phyloP scores from a whole-genome alignment of 1,140 invertebrate species.

The Acromyrmex heyeri region DNA sequence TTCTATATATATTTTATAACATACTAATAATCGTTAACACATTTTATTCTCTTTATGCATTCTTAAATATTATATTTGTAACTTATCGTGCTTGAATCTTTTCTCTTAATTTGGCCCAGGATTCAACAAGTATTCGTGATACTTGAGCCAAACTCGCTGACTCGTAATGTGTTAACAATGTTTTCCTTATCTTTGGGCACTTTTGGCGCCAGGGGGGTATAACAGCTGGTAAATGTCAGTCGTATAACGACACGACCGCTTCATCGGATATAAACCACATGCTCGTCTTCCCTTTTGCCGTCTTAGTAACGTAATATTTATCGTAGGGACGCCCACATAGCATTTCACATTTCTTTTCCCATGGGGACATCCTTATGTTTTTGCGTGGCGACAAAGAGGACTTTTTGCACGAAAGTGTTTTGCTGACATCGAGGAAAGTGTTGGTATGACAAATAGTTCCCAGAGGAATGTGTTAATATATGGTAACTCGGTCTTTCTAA shows the following conservation, averaged over 20 bases:
- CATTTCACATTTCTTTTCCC: not conserved
- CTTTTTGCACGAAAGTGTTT: constrained; percentile 17
- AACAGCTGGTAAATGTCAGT: constrained; percentile 54
- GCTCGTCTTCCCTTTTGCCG: not conserved
- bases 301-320: constrained; percentile 42
- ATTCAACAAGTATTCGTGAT: constrained; percentile 30
- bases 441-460: constrained; percentile 13
- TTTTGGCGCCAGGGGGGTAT: constrained; percentile 19
- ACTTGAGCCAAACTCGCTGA: constrained; percentile 1
- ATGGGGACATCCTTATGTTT: constrained; percentile 9
- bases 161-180: constrained; percentile 28
- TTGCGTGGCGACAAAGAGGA: not conserved
- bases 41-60: not conserved
- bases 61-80: not conserved
- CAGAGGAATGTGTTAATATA: not conserved
- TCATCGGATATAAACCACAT: constrained; percentile 46
- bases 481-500: not conserved
- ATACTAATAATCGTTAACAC: not conserved
- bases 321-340: not conserved
- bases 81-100: not conserved
- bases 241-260: not conserved
- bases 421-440: not conserved
- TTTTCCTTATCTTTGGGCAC: constrained; percentile 43
- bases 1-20: not conserved
- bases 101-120: not conserved